Base-by-base conservation (phyloP, 2,113 vertebrate genomes). In the Morone chrysops region DNA sequence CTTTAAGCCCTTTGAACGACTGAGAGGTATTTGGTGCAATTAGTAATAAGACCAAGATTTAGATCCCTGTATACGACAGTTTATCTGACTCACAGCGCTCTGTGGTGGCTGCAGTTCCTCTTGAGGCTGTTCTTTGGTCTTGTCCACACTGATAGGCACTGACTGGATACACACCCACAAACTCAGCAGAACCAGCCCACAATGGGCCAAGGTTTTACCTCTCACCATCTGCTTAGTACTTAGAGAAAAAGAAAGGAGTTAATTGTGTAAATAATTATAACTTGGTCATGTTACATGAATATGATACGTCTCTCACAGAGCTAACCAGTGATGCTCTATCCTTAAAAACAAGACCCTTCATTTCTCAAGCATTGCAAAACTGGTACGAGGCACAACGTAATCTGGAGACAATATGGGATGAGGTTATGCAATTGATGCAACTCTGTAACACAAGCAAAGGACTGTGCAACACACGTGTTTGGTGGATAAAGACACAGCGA, bases 91-190 rank as follows among this genome's bases (percentile, higher is more conserved):
- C 95, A 98, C 97, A 53, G 94, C 90, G 57, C 94, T 95, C 85
- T 96, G 89, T 78, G 96, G 90, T 48, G 96, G 92, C 18, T 94
- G 94, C 63, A 93, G 93, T 8, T 95, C 91, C 75, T 97, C 82
- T 0, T 93, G 88, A 12, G 93, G 91, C 25, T 95, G 93, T 20
- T 96, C 95, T 92, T 96, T 96, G 71, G 95, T 96, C 87, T 97
- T 96, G 91, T 98, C 97, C 89, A 97, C 93, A 51, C 93, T 95
- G 87, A 99, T 97, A 45, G 97, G 97, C 74, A 99, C 96, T 45
- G 97, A 96, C 85, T 96, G 92, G 63, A 95, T 84, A 79, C 87
- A 92, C 78, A 95, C 76, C 76, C 96, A 93, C 53, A 96, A 65
- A 89, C 90, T 97, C 0, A 94, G 80, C 73, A 96, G 73, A 87